Evolutionary conservation across 2,888 invertebrate genomes (phyloP), one percentile per base, ranked within the genome.

Genomic region (Dendrolimus houi): DNA sequence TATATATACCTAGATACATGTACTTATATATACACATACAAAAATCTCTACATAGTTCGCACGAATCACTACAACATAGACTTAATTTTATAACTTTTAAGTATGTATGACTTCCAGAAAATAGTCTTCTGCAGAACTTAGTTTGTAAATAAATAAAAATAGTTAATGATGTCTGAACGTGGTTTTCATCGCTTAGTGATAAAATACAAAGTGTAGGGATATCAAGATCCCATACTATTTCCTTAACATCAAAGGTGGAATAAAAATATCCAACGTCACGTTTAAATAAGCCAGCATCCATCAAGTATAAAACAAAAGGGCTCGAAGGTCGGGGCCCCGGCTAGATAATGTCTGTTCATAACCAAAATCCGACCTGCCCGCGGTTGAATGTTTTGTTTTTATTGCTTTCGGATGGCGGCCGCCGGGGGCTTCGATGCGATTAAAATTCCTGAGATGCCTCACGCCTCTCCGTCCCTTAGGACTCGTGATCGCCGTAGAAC

Each of bases 401-500:
- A 79, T 83, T 80, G 71, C 74, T 68, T 73, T 77, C 72, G 73
- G 69, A 71, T 68, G 74, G 72, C 76, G 75, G 69, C 69, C 72
- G 75, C 75, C 79, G 70, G 75, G 71, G 81, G 80, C 81, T 81
- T 82, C 81, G 86, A 81, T 83, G 79, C 90, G 89, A 90, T 89
- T 89, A 90, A 90, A 83, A 90, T 90, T 90, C 90, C 83, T 79
- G 69, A 77, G 81, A 86, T 86, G 79, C 87, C 87, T 85, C 83
- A 81, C 88, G 88, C 86, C 84, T 77, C 9, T 75, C 78, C 79
- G 75, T 72, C 78, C 79, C 78, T 75, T 70, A 67, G 73, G 74
- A n/a, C 52, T 62, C 64, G 62, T 66, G 73, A 74, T 72, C 70
- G 61, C 71, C 73, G 74, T 73, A 83, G 85, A 83, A 63, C 68